Base-by-base conservation (phyloP, 2,888 invertebrate genomes). In the Pecten maximus region DNA sequence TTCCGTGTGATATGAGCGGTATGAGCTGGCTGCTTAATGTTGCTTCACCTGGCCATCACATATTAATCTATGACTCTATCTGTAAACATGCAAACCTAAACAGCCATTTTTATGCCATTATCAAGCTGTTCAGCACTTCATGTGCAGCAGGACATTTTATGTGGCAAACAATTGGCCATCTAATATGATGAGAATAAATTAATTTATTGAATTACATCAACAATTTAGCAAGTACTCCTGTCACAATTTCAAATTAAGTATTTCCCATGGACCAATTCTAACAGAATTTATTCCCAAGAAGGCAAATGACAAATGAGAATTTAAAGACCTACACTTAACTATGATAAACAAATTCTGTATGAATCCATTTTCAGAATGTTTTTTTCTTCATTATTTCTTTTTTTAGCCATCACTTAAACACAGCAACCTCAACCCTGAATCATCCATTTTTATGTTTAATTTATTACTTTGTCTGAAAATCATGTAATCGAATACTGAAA, bases 61-160 rank as follows among this genome's bases (percentile, higher is more conserved):
- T 74, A 74, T 74, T 28, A 74, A 74, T 74, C 74, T 35, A 35
- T 74, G 74, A 74, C 8, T 74, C 35, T 6, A 12, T 28, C 35
- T 28, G 60, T 74, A 74, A 74, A 74, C 35, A 35, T 74, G 74
- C 23, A 8, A 35, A 74, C 74, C 28, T 74, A 74, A 74, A 74
- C 23, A 74, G 74, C 74, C 74, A 74, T 74, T 74, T 74, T 35
- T 74, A 74, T 74, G 74, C 74, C 74, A 74, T 74, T 74, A 74
- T 74, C 74, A 74, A 74, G 74, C 74, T 74, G 74, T 74, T 74
- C 74, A 28, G 35, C 74, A 74, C 74, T 74, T 35, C 1, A 74
- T 74, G 35, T 74, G 28, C 28, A 28, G 10, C 10, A 74, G 35
- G 74, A 74, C 74, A 74, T 74, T 74, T 74, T 74, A 74, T 74